These are phyloP conservation scores for Lypha dubia DNA, from an alignment of 2,888 invertebrate species.

Conservation along the genomic window DNA sequence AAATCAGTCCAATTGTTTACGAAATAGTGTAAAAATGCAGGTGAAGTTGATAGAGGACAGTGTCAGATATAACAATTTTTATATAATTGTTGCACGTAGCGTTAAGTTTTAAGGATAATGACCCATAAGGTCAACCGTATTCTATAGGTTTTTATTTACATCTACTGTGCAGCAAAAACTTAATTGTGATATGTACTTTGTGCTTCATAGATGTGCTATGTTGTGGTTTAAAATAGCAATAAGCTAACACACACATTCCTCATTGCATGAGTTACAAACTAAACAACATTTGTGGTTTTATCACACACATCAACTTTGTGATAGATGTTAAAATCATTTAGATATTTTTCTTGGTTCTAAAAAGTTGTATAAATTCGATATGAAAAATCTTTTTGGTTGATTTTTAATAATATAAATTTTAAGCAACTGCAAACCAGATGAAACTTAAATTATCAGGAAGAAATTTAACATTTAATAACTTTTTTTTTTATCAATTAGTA, in stretches of 20 bases:
- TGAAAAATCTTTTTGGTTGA: not conserved
- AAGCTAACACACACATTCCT: constrained; percentile 28
- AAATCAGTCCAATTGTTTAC: too few relatives aligned
- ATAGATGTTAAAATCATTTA: not conserved
- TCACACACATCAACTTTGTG: not conserved
- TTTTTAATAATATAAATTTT: not conserved
- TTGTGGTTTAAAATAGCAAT: constrained; percentile 16
- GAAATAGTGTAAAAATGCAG: too few relatives aligned
- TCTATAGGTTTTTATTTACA: too few relatives aligned
- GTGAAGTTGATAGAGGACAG: too few relatives aligned
- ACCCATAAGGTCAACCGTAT: too few relatives aligned
- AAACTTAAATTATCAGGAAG: too few relatives aligned
- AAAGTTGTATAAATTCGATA: not conserved
- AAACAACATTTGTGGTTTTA: constrained; percentile 41
- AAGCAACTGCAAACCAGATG: not conserved
- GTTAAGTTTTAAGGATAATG: too few relatives aligned
- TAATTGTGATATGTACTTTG: not conserved
- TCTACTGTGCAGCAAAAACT: not conserved
- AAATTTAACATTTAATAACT: too few relatives aligned
- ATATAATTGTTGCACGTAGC: too few relatives aligned
- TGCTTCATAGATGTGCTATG: constrained; percentile 22
- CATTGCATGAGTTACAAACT: constrained; percentile 26
- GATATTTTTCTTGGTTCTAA: not conserved
- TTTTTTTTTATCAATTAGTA: too few relatives aligned
- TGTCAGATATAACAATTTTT: too few relatives aligned